phyloP scores from a whole-genome alignment of 2,113 vertebrate genomes.

The Cercocebus atys region DNA sequence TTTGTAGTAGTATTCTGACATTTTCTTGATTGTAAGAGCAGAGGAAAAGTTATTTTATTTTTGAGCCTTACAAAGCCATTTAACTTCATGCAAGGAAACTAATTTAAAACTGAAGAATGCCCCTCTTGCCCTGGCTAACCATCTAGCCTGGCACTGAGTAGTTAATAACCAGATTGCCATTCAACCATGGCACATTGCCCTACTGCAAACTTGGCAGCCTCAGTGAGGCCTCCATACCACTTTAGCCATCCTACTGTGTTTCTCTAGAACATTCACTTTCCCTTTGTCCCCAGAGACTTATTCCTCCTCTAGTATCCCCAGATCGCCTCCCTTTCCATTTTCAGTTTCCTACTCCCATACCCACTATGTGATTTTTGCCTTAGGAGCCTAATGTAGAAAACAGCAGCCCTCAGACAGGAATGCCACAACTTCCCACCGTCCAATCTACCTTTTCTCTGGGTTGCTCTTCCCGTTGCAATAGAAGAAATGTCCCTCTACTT shows the following conservation, averaged over 20 bases:
- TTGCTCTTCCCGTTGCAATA: background rate
- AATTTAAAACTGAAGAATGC: background rate
- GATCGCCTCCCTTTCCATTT: background rate
- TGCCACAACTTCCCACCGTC: background rate
- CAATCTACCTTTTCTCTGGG: background rate
- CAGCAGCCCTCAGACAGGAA: background rate
- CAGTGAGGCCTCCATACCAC: background rate
- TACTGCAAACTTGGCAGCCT: background rate
- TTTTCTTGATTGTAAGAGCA: slow-evolving; percentile 7
- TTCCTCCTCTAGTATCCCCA: background rate
- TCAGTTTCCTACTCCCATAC: background rate
- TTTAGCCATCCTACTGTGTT: background rate
- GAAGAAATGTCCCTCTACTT: background rate
- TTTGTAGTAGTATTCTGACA: background rate
- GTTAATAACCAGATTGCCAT: background rate
- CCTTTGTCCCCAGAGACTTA: too few relatives aligned
- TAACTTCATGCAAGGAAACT: background rate
- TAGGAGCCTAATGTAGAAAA: background rate
- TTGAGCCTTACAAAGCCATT: background rate
- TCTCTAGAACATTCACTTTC: background rate
- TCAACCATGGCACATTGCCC: background rate
- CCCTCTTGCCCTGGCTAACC: background rate
- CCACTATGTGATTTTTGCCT: fast-evolving
- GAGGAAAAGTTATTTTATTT: background rate
- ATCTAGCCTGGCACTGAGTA: background rate